Conservation (phyloP, 2,113 vertebrate genomes). For the Andinoacara biseriatus region DNA sequence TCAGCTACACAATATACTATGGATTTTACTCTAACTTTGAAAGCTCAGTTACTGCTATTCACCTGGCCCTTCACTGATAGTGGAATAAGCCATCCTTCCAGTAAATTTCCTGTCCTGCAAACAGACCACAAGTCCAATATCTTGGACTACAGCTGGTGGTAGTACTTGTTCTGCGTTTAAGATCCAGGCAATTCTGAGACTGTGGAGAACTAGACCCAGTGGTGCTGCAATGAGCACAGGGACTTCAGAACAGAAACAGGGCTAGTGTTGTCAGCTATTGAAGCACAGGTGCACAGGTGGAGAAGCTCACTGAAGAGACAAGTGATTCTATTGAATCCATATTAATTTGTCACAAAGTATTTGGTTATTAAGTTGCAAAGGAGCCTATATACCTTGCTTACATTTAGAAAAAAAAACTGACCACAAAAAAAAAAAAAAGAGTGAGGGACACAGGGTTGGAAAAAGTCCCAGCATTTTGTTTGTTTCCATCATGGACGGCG, state of each 20-base stretch:
- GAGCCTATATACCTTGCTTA: not conserved
- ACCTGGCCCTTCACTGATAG: rapidly evolving
- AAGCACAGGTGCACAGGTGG: not conserved
- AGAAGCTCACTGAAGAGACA: not conserved
- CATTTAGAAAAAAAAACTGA: too few species aligned
- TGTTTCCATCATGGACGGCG: too few species aligned
- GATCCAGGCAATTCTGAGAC: not conserved
- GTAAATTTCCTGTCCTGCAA: not conserved
- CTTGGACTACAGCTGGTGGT: not conserved
- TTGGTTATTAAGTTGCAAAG: not conserved
- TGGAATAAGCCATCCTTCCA: not conserved
- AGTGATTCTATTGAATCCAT: not conserved
- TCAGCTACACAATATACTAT: not conserved
- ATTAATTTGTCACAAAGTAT: not conserved
- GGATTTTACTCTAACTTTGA: not conserved
- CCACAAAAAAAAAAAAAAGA: too few species aligned
- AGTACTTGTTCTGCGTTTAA: not conserved
- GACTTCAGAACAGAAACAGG: not conserved
- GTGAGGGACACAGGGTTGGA: too few species aligned
- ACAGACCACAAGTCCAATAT: not conserved
- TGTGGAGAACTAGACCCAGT: not conserved
- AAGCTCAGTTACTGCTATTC: not conserved
- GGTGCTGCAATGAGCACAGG: not conserved
- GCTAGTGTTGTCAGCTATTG: not conserved
- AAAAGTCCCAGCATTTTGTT: too few species aligned